phyloP scores from a whole-genome alignment of 2,797 vertebrate genomes.

The Apogon hyalosoma region DNA sequence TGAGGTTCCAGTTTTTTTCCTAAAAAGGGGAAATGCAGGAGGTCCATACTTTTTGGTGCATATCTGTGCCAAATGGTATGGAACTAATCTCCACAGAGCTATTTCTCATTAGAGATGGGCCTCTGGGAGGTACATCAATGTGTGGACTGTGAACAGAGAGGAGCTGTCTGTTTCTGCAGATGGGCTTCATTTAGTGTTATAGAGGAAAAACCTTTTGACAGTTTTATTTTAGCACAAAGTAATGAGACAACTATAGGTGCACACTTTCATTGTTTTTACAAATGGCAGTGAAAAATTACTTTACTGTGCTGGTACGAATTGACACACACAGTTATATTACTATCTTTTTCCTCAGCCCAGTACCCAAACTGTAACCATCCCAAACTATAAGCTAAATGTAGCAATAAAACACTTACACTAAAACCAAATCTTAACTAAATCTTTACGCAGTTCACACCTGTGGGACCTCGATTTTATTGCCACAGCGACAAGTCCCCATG shows the following conservation, averaged over 20 bases:
- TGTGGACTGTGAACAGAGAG: constrained; percentile 55
- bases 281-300: constrained; percentile 44
- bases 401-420: too few relatives aligned
- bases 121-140: constrained; percentile 63
- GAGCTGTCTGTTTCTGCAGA: constrained; percentile 71
- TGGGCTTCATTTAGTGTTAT: constrained; percentile 69
- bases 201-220: constrained; percentile 71
- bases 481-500: too few relatives aligned
- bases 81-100: constrained; percentile 84
- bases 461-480: too few relatives aligned
- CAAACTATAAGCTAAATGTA: too few relatives aligned
- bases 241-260: constrained; percentile 36
- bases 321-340: constrained; percentile 15
- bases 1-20: constrained; percentile 37
- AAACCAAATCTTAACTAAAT: too few relatives aligned
- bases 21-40: constrained; percentile 49
- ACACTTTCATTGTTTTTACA: constrained; percentile 26
- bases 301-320: constrained; percentile 40
- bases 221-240: constrained; percentile 59
- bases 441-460: too few relatives aligned
- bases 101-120: constrained; percentile 84
- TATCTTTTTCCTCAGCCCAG: too few relatives aligned
- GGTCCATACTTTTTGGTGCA: constrained; percentile 62
- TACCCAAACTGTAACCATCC: too few relatives aligned
- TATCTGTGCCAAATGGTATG: constrained; percentile 83